These are phyloP conservation scores for Pteria penguin DNA, from an alignment of 2,888 invertebrate genomes.

Conservation along the genomic window DNA sequence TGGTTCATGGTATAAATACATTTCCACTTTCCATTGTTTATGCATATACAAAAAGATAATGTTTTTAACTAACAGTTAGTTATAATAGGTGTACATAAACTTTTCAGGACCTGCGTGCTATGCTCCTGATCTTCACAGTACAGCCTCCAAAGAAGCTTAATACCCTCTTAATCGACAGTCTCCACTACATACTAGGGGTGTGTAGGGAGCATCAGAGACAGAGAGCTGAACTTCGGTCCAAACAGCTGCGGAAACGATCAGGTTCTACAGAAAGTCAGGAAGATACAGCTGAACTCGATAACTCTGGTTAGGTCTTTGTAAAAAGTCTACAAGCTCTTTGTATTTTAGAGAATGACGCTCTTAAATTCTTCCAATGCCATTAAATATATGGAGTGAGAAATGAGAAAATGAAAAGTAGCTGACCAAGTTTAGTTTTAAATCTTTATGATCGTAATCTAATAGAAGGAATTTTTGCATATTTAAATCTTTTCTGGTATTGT, in stretches of 20 bases:
- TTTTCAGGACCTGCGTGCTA: constrained; percentile 76
- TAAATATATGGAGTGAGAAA: no score
- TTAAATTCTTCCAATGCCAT: no score
- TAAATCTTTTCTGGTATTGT: no score
- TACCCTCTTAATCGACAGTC: constrained; percentile 69
- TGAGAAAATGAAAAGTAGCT: no score
- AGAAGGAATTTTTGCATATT: no score
- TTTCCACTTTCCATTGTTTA: not conserved
- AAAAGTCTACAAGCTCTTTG: not conserved
- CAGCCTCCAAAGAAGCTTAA: constrained; percentile 72
- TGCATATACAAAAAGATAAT: no score
- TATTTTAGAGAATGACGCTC: no score
- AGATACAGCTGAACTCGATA: constrained; percentile 27
- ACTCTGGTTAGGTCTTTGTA: constrained; percentile 22
- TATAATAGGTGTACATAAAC: not conserved
- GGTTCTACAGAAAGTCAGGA: constrained; percentile 56
- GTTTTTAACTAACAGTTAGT: no score
- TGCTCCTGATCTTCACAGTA: constrained; percentile 77
- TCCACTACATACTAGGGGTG: constrained; percentile 70
- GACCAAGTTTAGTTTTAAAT: no score
- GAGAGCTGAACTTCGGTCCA: constrained; percentile 47
- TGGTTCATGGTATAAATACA: no score
- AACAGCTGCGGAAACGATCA: constrained; percentile 42
- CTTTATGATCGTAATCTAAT: no score
- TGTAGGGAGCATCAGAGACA: constrained; percentile 72